Percentiles rank a stretch among this genome's conserved stretches.
Conservation (phyloP, 2,888 invertebrate species). For the Stratiomys singularior region DNA sequence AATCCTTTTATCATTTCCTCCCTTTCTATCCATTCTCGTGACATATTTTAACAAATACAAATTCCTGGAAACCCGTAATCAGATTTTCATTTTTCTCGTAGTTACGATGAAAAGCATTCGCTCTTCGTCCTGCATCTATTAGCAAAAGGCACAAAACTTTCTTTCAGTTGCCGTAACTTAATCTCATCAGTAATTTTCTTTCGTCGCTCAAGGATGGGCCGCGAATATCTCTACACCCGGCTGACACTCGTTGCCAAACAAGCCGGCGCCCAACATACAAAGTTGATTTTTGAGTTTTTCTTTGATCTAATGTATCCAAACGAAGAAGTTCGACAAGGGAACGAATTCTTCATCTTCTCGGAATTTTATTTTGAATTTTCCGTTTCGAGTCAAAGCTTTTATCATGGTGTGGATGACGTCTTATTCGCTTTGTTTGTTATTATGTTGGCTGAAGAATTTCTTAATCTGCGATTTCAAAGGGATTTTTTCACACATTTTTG, state of each 20-base stretch:
- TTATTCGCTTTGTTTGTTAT: conserved; percentile 9
- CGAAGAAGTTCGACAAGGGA: not conserved
- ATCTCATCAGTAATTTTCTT: not conserved
- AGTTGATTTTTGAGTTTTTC: conserved; percentile 5
- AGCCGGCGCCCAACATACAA: not conserved
- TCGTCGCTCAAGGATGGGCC: not conserved
- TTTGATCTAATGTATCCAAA: conserved; percentile 8
- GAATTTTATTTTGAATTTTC: conserved; percentile 4
- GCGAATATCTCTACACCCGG: no score
- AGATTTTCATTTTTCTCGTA: not conserved
- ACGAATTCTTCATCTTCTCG: not conserved
- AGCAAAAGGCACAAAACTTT: not conserved
- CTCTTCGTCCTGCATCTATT: not conserved
- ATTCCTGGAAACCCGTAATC: not conserved
- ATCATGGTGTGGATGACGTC: not conserved
- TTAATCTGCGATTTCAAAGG: conserved; percentile 1
- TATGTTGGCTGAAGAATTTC: not conserved
- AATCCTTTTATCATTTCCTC: no score
- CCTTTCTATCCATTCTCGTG: no score
- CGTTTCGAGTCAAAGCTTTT: not conserved
- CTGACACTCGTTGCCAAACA: no score
- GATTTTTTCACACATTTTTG: not conserved
- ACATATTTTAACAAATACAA: no score
- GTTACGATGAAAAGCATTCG: not conserved
- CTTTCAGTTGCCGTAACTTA: not conserved